Evolutionary conservation across 2,888 invertebrate species (phyloP), one percentile per base, ranked within the genome.

Genomic region (Diloba caeruleocephala): DNA sequence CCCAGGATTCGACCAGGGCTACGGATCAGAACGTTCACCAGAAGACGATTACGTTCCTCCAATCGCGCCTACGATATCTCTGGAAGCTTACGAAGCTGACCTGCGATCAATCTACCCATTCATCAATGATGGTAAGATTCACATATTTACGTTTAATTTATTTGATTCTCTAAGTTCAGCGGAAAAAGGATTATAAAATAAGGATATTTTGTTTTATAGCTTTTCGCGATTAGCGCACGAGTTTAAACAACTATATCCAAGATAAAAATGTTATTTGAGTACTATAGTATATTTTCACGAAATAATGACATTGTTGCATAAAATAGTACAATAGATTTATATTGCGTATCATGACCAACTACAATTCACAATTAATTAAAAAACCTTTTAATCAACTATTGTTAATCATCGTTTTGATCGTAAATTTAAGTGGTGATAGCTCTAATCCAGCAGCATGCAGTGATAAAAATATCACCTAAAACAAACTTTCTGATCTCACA

Each of bases 41-140:
- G 96, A 96, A 85, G 96, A 96, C 65, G 96, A 96, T 85, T 95
- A 95, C 87, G 95, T 96, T 21, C 96, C 96, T 4, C 95, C 96
- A 12, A 88, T 96, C 51, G 95, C 89, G 68, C 83, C 92, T 1
- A 84, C 92, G 17, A 89, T 95, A 52, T 93, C 93, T 29, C 89
- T 94, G 29, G 95, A 94, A 73, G 92, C 91, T 37, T 94, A 94
- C 74, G 95, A 95, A 72, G 90, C 94, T n/a, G 95, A 95, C 68
- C 88, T 95, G 25, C 90, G 95, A 65, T 87, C 94, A 26, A 94
- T 95, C 48, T 96, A 96, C 79, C 95, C 96, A 9, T 96, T 95
- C 79, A 95, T 96, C 71, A 95, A 94, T 65, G 95, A 96, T 78
- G 96, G 96, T 96, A 85, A 94, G 89, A 63, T 31, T 31, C 23